Conservation (phyloP, 2,113 vertebrate species). For the Speoplatyrhinus poulsoni region DNA sequence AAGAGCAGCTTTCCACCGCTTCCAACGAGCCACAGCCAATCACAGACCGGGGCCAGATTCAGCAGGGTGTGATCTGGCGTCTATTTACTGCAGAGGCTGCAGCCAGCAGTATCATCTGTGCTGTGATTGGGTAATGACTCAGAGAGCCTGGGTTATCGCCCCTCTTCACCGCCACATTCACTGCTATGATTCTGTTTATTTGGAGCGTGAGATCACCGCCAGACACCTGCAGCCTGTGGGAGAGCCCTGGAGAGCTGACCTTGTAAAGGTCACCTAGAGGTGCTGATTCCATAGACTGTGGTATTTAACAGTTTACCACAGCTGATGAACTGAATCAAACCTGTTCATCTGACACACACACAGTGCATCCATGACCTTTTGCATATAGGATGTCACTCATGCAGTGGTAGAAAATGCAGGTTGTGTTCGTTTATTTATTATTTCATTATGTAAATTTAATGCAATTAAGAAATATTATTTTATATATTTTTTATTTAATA, state of each 20-base stretch:
- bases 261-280: slow-evolving; percentile 43
- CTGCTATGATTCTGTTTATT: slow-evolving; percentile 35
- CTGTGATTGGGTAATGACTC: slow-evolving; percentile 44
- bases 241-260: slow-evolving; percentile 36
- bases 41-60: slow-evolving; percentile 43
- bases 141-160: slow-evolving; percentile 1
- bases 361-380: too few species aligned
- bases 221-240: slow-evolving; percentile 33
- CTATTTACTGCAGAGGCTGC: slow-evolving; percentile 41
- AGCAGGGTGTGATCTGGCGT: slow-evolving; percentile 62
- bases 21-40: slow-evolving; percentile 49
- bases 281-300: slow-evolving; percentile 18
- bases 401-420: too few species aligned
- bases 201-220: slow-evolving; percentile 50
- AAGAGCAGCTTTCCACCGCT: slow-evolving; percentile 37
- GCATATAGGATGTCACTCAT: too few species aligned
- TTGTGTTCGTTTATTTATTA: too few species aligned
- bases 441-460: too few species aligned
- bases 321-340: too few species aligned
- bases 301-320: too few species aligned
- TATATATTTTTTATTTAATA: too few species aligned
- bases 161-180: too few species aligned
- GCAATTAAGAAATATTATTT: too few species aligned
- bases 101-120: slow-evolving; percentile 48
- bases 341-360: too few species aligned